A percentile compares a stretch with the other conserved stretches of the same genome.
Evolutionary conservation across 2,888 invertebrate genomes (phyloP).

Genomic region (Sturmia bella): DNA sequence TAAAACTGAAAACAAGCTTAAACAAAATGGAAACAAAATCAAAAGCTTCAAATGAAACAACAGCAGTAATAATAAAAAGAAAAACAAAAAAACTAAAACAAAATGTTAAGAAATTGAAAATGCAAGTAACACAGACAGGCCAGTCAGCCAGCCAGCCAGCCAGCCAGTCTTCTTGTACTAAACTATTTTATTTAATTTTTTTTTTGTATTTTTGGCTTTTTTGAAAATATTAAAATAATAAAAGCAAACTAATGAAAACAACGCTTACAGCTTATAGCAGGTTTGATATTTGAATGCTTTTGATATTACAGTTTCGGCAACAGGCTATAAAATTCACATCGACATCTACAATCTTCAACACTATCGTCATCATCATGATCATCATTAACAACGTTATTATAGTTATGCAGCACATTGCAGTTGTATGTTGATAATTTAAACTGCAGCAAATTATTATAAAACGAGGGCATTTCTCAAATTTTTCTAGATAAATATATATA

Average conservation of each 20-base stretch:
- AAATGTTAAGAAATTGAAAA: constrained; percentile 63
- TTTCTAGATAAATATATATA: background rate
- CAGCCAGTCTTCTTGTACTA: constrained; percentile 35
- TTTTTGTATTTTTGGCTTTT: background rate
- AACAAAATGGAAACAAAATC: constrained; percentile 50
- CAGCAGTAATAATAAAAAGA: constrained; percentile 32
- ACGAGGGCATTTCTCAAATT: background rate
- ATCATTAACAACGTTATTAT: constrained; percentile 40
- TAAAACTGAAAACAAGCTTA: constrained; percentile 41
- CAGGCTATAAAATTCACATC: constrained; percentile 56
- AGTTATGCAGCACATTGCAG: constrained; percentile 59
- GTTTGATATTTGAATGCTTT: constrained; percentile 43
- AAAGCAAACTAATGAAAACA: constrained; percentile 8
- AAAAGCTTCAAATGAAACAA: constrained; percentile 18
- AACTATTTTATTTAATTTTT: background rate
- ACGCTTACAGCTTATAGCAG: constrained; percentile 36
- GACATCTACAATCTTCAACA: constrained; percentile 2
- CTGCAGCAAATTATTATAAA: constrained; percentile 57
- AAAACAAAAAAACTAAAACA: constrained; percentile 10
- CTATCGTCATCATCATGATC: constrained; percentile 3
- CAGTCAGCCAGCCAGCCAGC: constrained; percentile 3
- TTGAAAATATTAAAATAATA: constrained; percentile 38
- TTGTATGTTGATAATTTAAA: constrained; percentile 61
- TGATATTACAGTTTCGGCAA: constrained; percentile 63
- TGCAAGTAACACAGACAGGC: constrained; percentile 43